Percentiles rank a stretch among this genome's conserved stretches.
Conservation (phyloP, 2,113 vertebrate species). For the Oreochromis aureus region DNA sequence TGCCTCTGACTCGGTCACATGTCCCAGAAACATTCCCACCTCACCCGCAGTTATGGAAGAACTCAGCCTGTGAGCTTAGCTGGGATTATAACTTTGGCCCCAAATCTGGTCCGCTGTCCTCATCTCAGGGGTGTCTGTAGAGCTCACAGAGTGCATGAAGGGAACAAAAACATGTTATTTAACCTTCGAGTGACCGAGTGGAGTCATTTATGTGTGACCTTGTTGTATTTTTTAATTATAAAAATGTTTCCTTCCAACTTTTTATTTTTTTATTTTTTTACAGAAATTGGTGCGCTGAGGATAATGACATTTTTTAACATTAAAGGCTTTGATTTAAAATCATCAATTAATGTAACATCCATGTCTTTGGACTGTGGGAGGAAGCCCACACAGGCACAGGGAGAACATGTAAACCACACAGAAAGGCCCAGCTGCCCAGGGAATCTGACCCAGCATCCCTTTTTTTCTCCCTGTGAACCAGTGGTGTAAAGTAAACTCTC, state of each 20-base stretch:
- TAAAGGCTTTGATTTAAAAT: background rate
- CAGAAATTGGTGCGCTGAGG: background rate
- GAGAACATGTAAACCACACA: background rate
- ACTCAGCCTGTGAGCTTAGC: background rate
- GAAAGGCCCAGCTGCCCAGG: background rate
- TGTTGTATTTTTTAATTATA: background rate
- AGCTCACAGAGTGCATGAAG: background rate
- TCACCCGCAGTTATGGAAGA: background rate
- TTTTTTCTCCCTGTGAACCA: background rate
- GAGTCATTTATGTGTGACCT: background rate
- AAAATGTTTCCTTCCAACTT: background rate
- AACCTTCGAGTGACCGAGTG: fast-evolving
- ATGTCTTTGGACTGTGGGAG: background rate
- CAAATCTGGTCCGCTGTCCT: background rate
- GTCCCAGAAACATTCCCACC: background rate
- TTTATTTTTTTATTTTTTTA: background rate
- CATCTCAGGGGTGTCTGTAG: background rate
- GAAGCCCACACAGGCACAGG: background rate
- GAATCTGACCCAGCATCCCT: background rate
- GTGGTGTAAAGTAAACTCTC: background rate
- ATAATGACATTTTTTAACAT: background rate
- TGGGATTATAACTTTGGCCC: background rate
- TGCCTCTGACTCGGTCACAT: slow-evolving; percentile 15
- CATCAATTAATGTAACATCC: background rate
- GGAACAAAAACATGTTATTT: background rate